Evolutionary conservation across 2,888 invertebrate genomes (phyloP), one percentile per base, ranked within the genome.

Genomic region (Chelonus formosanus): DNA sequence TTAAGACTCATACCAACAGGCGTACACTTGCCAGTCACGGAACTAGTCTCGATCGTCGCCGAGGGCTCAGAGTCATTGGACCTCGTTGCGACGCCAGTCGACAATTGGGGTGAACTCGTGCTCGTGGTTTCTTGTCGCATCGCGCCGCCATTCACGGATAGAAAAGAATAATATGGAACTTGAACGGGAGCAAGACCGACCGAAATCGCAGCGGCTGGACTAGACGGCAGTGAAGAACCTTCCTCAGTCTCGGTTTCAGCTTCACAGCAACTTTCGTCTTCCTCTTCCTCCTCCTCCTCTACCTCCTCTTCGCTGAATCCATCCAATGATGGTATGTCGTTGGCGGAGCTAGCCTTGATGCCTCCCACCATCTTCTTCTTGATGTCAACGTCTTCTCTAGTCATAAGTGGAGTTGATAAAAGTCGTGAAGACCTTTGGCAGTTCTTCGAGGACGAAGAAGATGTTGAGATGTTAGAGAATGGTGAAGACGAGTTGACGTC

Each of bases 191-290:
- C 85, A 65, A 88, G 77, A 68, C 87, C 88, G 31, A 86, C 76
- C 3, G 76, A 75, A 5, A 76, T 74, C 1, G 82, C 78, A 2
- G 81, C 83, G 1, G 81, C 82, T 0, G 85, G 85, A 55, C 81
- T 81, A 47, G 82, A 79, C 1, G 84, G 81, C 43, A 82, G 66
- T 3, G 83, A 82, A 3, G 82, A 80, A 64, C 86, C 82, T 70
- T 88, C 87, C 75, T 88, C 86, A 58, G 87, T 87, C 76, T 88
- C 86, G 63, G 87, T 87, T 48, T 78, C 78, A 5, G 69, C 71
- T 36, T 74, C 71, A 45, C 69, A 71, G 52, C 71, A 70, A 5
- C 64, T 72, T 7, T 73, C 75, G n/a, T 73, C 69, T 47, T 73
- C 75, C 32, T 70, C 71, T 36, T 71, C 73, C 5, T 71, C 60